phyloP scores from a whole-genome alignment of 2,797 vertebrate genomes.

The Xenentodon cancila region DNA sequence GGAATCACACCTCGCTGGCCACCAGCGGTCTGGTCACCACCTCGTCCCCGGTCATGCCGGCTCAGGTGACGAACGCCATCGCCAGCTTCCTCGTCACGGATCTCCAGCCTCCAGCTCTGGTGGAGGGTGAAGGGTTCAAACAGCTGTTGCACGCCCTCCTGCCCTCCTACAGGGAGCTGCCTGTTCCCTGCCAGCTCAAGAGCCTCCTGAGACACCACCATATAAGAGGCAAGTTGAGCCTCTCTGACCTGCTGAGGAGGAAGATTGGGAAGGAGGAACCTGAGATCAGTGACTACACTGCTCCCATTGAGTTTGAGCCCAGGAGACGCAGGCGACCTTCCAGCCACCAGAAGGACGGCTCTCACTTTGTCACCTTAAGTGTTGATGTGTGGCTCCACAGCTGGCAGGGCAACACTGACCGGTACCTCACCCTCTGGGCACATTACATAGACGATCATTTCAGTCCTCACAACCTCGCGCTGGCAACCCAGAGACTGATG shows the following conservation, averaged over 20 bases:
- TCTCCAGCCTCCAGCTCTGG: slow-evolving; percentile 66
- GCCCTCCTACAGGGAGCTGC: slow-evolving; percentile 73
- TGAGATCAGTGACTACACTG: slow-evolving; percentile 45
- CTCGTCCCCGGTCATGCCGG: slow-evolving; percentile 21
- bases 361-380: slow-evolving; percentile 66
- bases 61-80: slow-evolving; percentile 65
- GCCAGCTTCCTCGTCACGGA: slow-evolving; percentile 75
- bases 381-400: slow-evolving; percentile 74
- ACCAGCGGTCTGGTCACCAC: slow-evolving; percentile 23
- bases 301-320: slow-evolving; percentile 59
- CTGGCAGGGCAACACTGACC: slow-evolving; percentile 59
- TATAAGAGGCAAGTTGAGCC: slow-evolving; percentile 52
- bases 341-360: slow-evolving; percentile 20
- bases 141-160: slow-evolving; percentile 73
- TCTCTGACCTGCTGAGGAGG: slow-evolving; percentile 58
- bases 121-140: slow-evolving; percentile 77
- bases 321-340: slow-evolving; percentile 18
- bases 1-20: slow-evolving; percentile 10
- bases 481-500: slow-evolving; percentile 60
- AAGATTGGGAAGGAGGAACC: background rate
- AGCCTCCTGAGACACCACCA: slow-evolving; percentile 73
- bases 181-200: slow-evolving; percentile 62
- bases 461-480: slow-evolving; percentile 66
- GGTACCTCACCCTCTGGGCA: slow-evolving; percentile 77
- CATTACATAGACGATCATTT: slow-evolving; percentile 78